These are phyloP conservation scores for Apostichopus californicus DNA, from an alignment of 35 echinoderm and acorn worm species.

Conservation along the genomic window DNA sequence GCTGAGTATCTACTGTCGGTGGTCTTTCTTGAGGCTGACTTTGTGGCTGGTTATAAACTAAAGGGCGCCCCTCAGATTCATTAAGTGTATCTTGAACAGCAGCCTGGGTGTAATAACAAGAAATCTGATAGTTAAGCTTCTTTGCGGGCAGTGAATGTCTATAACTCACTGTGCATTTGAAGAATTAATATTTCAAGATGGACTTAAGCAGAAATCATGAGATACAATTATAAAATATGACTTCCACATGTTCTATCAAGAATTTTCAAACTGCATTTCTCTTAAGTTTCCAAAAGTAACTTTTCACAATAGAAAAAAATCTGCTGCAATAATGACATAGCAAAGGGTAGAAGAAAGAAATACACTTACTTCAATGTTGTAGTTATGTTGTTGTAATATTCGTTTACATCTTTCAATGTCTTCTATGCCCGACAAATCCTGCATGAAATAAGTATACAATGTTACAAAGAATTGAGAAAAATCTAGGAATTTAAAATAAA, in stretches of 20 bases:
- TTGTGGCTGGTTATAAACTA: constrained; percentile 66
- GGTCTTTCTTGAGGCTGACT: constrained; percentile 39
- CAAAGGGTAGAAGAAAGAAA: background rate
- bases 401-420: constrained; percentile 89
- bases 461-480: background rate
- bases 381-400: constrained; percentile 84
- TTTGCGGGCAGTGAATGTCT: no score
- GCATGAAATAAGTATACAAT: background rate
- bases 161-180: no score
- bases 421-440: constrained; percentile 95
- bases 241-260: no score
- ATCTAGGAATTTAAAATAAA: no score
- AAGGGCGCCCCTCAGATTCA: constrained; percentile 82
- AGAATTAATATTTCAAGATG: no score
- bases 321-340: no score
- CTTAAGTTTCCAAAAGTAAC: no score
- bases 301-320: no score
- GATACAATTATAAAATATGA: no score
- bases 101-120: constrained; percentile 33
- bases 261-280: no score
- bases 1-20: constrained; percentile 75
- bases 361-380: constrained; percentile 87
- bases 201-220: no score
- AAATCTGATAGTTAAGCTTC: no score
- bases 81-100: constrained; percentile 94